Percentiles rank a stretch among this genome's conserved stretches.
Conservation (phyloP, 2,888 invertebrate genomes). For the Spilarctia lutea region DNA sequence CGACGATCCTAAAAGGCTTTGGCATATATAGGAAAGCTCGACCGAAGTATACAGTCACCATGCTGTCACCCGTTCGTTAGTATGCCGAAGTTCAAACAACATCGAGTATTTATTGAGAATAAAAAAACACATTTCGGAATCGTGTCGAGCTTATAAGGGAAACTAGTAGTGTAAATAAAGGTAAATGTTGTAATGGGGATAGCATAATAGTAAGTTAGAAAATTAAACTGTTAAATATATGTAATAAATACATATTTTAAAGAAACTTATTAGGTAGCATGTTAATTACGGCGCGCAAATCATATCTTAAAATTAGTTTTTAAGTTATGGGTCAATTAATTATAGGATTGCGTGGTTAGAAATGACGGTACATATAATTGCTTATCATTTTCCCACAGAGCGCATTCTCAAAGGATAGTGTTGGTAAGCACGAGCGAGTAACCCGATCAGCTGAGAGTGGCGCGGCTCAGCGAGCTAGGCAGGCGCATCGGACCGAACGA, state of each 20-base stretch:
- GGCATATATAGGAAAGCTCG: neutral
- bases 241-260: neutral
- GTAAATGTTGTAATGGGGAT: neutral
- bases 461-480: constrained; percentile 42
- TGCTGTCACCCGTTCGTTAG: no score
- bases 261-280: neutral
- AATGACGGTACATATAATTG: constrained; percentile 25
- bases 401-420: constrained; percentile 51
- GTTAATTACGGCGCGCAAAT: neutral
- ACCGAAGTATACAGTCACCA: neutral
- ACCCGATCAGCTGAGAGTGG: constrained; percentile 80
- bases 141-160: neutral
- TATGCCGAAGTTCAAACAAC: neutral
- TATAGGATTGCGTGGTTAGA: constrained; percentile 7
- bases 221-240: neutral
- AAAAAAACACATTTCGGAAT: neutral
- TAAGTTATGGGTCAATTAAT: constrained; percentile 5
- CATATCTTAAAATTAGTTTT: neutral
- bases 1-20: neutral
- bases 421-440: constrained; percentile 58
- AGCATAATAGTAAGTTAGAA: neutral
- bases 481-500: constrained; percentile 70
- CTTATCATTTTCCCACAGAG: constrained; percentile 42
- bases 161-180: neutral
- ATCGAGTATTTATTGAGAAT: neutral